Evolutionary conservation across 2,797 vertebrate genomes (phyloP).

Genomic region (Lerista edwardsae): DNA sequence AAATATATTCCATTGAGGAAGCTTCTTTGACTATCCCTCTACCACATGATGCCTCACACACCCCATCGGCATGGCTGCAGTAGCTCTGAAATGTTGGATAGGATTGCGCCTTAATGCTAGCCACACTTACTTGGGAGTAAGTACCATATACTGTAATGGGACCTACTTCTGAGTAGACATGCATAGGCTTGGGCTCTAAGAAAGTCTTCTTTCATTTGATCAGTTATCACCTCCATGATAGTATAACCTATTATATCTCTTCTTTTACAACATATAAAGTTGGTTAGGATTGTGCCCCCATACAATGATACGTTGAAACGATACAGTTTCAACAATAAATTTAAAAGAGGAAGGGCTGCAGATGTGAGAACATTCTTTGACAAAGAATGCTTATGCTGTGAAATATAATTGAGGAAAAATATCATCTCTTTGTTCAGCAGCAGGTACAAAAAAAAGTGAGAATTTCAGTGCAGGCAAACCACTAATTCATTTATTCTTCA

Average conservation of each 20-base stretch:
- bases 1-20: too few species aligned
- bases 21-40: too few species aligned
- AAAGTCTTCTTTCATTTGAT: not conserved
- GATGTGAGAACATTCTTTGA: accelerated
- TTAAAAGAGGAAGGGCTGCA: not conserved
- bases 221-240: not conserved
- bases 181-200: not conserved
- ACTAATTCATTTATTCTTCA: not conserved
- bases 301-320: too few species aligned
- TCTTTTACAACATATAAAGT: not conserved
- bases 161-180: too few species aligned
- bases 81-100: too few species aligned
- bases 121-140: too few species aligned
- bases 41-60: too few species aligned
- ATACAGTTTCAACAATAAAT: not conserved
- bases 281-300: too few species aligned
- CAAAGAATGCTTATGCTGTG: not conserved
- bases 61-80: too few species aligned
- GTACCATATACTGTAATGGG: too few species aligned
- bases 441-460: not conserved
- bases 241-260: too few species aligned
- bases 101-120: too few species aligned
- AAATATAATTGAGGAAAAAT: slow-evolving; percentile 1
- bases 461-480: not conserved
- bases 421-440: not conserved